A percentile compares a stretch with the other conserved stretches of the same genome.
phyloP scores from a whole-genome alignment of 2,888 invertebrate species.

The Encarsia formosa region DNA sequence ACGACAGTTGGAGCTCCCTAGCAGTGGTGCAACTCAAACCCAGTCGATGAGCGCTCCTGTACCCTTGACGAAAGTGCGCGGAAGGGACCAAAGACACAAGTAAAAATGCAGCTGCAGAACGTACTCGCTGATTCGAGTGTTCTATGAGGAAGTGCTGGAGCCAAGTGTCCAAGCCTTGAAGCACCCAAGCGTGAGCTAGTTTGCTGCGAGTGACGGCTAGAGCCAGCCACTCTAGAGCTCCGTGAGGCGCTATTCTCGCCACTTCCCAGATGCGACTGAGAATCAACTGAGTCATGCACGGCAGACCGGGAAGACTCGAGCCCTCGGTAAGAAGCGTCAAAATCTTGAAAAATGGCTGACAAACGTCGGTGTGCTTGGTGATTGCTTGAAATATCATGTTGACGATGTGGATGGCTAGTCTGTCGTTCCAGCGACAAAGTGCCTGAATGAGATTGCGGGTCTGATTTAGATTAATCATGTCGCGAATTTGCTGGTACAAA shows the following conservation, averaged over 20 bases:
- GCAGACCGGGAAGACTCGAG: constrained; percentile 74
- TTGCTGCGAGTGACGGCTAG: constrained; percentile 75
- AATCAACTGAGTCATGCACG: constrained; percentile 86
- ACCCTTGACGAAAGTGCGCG: constrained; percentile 84
- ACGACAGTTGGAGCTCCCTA: constrained; percentile 44
- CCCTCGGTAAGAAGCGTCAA: constrained; percentile 83
- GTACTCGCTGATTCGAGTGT: constrained; percentile 79
- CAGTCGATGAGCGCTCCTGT: constrained; percentile 61
- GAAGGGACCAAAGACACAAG: constrained; percentile 88
- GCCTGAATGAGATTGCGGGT: constrained; percentile 89
- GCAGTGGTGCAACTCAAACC: constrained; percentile 57
- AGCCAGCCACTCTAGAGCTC: constrained; percentile 88
- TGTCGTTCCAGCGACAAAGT: constrained; percentile 85
- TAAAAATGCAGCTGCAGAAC: constrained; percentile 85
- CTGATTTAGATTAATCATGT: constrained; percentile 87
- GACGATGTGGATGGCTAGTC: constrained; percentile 82
- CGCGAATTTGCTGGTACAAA: constrained; percentile 90
- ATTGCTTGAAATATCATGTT: constrained; percentile 88
- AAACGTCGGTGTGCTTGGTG: constrained; percentile 85
- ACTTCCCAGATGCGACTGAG: constrained; percentile 85
- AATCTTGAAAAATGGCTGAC: constrained; percentile 89
- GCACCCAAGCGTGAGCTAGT: constrained; percentile 84
- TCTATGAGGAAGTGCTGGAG: constrained; percentile 83
- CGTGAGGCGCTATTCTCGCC: constrained; percentile 86
- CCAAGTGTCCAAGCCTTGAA: constrained; percentile 90